Evolutionary conservation across 1,140 invertebrate genomes (phyloP).

Genomic region (Megalonaias nervosa): DNA sequence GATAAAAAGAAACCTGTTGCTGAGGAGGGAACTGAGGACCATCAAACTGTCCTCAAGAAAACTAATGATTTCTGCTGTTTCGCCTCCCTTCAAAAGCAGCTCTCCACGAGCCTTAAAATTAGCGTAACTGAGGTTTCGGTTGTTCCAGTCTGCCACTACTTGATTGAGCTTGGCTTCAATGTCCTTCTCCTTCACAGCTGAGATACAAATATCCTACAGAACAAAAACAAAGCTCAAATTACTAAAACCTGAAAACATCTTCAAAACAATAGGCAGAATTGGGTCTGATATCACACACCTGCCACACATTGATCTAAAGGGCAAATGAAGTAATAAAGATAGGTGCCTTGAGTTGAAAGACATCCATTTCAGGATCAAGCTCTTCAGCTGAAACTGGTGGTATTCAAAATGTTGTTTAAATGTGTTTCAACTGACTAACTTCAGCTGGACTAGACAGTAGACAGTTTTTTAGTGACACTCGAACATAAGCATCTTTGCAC

Average conservation of each 20-base stretch:
- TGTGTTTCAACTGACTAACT: too few relatives aligned
- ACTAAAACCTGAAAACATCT: neutral
- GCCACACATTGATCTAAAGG: neutral
- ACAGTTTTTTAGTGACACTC: too few relatives aligned
- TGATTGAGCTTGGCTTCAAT: constrained; percentile 95
- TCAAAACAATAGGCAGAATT: too few relatives aligned
- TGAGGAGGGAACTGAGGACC: constrained; percentile 92
- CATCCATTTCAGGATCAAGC: too few relatives aligned
- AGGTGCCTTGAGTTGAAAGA: neutral
- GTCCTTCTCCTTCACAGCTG: constrained; percentile 97
- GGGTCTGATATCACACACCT: neutral
- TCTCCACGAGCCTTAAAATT: constrained; percentile 96
- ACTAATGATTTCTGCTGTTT: constrained; percentile 92
- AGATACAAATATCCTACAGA: constrained; percentile 90
- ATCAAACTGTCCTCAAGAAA: constrained; percentile 95
- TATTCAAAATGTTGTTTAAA: too few relatives aligned
- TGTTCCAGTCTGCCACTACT: constrained; percentile 95
- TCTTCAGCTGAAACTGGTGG: too few relatives aligned
- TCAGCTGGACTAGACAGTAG: too few relatives aligned
- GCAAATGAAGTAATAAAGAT: neutral
- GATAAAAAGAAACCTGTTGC: constrained; percentile 77
- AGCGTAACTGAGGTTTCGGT: constrained; percentile 92
- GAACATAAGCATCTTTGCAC: too few relatives aligned
- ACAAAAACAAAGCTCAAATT: neutral
- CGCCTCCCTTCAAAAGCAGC: constrained; percentile 89